Percentiles rank a stretch among this genome's conserved stretches.
phyloP scores from a whole-genome alignment of 2,888 invertebrate species.

The Allacma fusca region DNA sequence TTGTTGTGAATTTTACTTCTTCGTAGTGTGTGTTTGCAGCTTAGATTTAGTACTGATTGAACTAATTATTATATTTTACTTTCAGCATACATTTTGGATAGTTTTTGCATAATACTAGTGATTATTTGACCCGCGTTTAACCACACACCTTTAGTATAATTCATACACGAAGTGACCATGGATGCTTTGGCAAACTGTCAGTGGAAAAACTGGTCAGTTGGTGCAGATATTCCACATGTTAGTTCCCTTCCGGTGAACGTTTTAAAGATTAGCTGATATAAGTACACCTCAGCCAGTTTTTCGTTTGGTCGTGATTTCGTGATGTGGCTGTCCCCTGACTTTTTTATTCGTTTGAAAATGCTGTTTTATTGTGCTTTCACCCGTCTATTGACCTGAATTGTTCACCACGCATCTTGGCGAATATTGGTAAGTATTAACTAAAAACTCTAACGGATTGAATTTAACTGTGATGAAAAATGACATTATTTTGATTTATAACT shows the following conservation, averaged over 20 bases:
- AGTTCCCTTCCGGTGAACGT: background rate
- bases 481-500: too few species aligned
- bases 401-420: background rate
- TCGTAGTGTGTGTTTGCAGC: background rate
- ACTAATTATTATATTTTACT: background rate
- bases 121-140: background rate
- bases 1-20: slow-evolving; percentile 39
- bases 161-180: background rate
- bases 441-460: background rate
- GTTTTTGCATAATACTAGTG: background rate
- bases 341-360: background rate
- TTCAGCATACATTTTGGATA: background rate
- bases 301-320: background rate
- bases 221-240: background rate
- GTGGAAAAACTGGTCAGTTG: too few species aligned
- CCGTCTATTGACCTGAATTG: slow-evolving; percentile 1
- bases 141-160: background rate
- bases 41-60: background rate
- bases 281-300: background rate
- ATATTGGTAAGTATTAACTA: slow-evolving; percentile 3
- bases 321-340: background rate
- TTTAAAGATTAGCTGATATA: background rate
- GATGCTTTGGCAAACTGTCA: background rate
- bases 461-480: too few species aligned
- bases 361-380: background rate